Evolutionary conservation across 2,888 invertebrate genomes (phyloP).

Genomic region (Tenthredo mesomela): DNA sequence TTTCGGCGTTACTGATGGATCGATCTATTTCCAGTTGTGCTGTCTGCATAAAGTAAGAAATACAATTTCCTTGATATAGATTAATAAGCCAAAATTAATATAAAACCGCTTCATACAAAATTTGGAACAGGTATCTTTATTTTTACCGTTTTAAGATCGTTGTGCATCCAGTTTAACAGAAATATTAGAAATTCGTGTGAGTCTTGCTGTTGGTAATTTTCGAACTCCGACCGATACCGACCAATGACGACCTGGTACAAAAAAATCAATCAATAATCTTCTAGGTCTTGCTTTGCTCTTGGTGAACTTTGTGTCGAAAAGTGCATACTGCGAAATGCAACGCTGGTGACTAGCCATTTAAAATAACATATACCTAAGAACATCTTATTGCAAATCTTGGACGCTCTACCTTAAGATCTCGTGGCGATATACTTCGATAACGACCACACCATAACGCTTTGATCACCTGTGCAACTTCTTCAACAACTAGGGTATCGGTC

Average conservation of each 20-base stretch:
- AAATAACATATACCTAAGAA: background rate
- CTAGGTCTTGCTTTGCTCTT: background rate
- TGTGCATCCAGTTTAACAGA: constrained; percentile 93
- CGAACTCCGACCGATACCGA: constrained; percentile 87
- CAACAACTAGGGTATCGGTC: constrained; percentile 87
- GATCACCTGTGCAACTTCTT: constrained; percentile 91
- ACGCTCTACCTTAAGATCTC: constrained; percentile 86
- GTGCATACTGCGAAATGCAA: no score
- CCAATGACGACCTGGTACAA: constrained; percentile 84
- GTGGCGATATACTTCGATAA: constrained; percentile 88
- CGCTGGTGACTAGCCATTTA: no score
- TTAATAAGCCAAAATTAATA: constrained; percentile 10
- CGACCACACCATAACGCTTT: constrained; percentile 91
- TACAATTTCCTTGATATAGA: constrained; percentile 25
- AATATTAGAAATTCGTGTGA: constrained; percentile 95
- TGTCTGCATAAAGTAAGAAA: constrained; percentile 60
- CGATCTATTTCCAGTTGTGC: constrained; percentile 62
- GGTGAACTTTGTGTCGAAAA: no score
- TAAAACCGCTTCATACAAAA: constrained; percentile 50
- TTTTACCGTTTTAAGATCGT: constrained; percentile 86
- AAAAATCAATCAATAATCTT: constrained; percentile 26
- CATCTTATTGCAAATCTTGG: background rate
- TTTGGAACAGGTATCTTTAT: constrained; percentile 56
- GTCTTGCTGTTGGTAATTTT: constrained; percentile 91
- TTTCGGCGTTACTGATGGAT: constrained; percentile 70